phyloP scores from a whole-genome alignment of 2,113 vertebrate genomes.

The Pantherophis guttatus region DNA sequence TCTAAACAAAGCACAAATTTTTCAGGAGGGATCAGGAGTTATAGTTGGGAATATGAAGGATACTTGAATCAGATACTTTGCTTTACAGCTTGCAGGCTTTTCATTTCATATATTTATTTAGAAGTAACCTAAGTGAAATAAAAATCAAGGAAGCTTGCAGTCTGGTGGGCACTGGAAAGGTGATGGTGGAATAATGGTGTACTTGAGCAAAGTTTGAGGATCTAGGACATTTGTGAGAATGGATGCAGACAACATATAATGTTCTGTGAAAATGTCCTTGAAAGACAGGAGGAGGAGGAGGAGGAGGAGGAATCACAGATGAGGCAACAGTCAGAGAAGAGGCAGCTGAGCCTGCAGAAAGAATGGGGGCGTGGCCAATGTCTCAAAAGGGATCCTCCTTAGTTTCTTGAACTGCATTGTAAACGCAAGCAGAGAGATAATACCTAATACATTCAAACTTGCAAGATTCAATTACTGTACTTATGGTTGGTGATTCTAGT shows the following conservation, averaged over 20 bases:
- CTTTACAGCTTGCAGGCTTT: not conserved
- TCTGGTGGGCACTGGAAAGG: not conserved
- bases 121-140: not conserved
- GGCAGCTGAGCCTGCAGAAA: not conserved
- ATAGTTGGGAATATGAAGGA: not conserved
- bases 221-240: not conserved
- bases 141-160: not conserved
- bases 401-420: not conserved
- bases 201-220: not conserved
- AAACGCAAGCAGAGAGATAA: not conserved
- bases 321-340: not conserved
- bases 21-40: not conserved
- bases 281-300: not conserved
- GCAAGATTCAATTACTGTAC: not conserved
- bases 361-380: not conserved
- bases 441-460: not conserved
- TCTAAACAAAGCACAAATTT: not conserved
- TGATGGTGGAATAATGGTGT: not conserved
- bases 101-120: not conserved
- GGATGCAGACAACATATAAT: not conserved
- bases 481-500: not conserved
- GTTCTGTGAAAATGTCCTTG: not conserved
- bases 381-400: not conserved
- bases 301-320: not conserved
- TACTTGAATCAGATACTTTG: not conserved